Conservation (phyloP, 2,113 vertebrate genomes). For the Carassius gibelio region DNA sequence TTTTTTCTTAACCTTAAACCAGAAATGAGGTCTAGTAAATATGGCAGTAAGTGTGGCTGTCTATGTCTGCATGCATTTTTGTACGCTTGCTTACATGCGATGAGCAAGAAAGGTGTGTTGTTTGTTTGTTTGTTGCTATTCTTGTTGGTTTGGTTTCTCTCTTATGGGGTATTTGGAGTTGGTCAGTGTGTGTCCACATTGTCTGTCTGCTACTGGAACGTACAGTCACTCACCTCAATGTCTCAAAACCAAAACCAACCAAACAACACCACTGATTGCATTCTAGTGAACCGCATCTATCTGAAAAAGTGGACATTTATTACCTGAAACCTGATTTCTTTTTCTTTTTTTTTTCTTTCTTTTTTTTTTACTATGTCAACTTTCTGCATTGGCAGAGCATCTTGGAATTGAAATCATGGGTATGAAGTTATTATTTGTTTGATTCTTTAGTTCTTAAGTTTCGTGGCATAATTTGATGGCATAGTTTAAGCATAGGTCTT, state of each 20-base stretch:
- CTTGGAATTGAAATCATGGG: slow-evolving; percentile 99
- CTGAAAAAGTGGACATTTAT: slow-evolving; percentile 71
- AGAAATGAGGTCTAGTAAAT: slow-evolving; percentile 76
- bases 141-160: slow-evolving; percentile 56
- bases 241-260: slow-evolving; percentile 50
- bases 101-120: slow-evolving; percentile 48
- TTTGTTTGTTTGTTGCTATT: slow-evolving; percentile 48
- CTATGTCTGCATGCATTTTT: slow-evolving; percentile 67
- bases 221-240: slow-evolving; percentile 64
- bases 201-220: slow-evolving; percentile 77
- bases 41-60: slow-evolving; percentile 77
- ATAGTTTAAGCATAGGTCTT: slow-evolving; percentile 62
- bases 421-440: slow-evolving; percentile 91
- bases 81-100: slow-evolving; percentile 47
- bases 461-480: slow-evolving; percentile 30
- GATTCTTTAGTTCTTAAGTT: slow-evolving; percentile 62
- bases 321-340: slow-evolving; percentile 68
- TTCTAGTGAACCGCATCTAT: slow-evolving; percentile 66
- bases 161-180: slow-evolving; percentile 72
- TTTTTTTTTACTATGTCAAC: slow-evolving; percentile 78
- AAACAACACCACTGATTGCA: slow-evolving; percentile 60
- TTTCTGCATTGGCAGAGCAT: slow-evolving; percentile 96
- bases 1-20: slow-evolving; percentile 65
- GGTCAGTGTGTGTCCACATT: slow-evolving; percentile 73
- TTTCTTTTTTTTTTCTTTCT: slow-evolving; percentile 57